Conservation (phyloP, 1,140 invertebrate genomes). For the Augochlora pura region DNA sequence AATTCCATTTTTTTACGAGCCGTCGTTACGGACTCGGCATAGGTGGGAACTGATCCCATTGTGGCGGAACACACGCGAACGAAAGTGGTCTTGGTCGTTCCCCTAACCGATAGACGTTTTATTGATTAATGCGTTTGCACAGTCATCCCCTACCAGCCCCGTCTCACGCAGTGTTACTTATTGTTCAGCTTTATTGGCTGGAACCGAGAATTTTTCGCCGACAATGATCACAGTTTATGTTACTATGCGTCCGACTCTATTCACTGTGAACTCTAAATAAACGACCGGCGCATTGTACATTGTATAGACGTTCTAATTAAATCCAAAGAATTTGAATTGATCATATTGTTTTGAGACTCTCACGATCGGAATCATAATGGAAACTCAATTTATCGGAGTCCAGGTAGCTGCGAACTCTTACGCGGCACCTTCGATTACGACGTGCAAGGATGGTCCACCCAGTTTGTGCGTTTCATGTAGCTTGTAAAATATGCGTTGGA, state of each 20-base stretch:
- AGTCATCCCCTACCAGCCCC: not conserved
- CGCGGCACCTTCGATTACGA: too few species aligned
- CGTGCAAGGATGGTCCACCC: too few species aligned
- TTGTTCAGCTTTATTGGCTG: slow-evolving; percentile 7
- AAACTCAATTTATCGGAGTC: too few species aligned
- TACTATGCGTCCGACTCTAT: not conserved
- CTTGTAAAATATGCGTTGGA: too few species aligned
- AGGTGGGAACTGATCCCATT: not conserved
- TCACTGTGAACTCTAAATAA: not conserved
- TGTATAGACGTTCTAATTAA: too few species aligned
- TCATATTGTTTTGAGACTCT: too few species aligned
- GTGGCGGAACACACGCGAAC: not conserved
- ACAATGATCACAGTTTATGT: not conserved
- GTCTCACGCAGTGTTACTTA: not conserved
- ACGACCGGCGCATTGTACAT: too few species aligned
- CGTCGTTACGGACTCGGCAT: slow-evolving; percentile 11
- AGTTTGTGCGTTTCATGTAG: too few species aligned
- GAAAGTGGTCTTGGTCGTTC: not conserved
- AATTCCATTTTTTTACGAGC: slow-evolving; percentile 18
- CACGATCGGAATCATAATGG: too few species aligned
- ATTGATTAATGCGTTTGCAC: slow-evolving; percentile 28
- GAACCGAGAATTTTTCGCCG: not conserved
- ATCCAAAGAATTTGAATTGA: too few species aligned
- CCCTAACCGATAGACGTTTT: slow-evolving; percentile 16
- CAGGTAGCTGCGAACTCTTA: too few species aligned